Evolutionary conservation across 2,888 invertebrate genomes (phyloP), one percentile per base, ranked within the genome.

Genomic region (Chrysolina oricalcia): DNA sequence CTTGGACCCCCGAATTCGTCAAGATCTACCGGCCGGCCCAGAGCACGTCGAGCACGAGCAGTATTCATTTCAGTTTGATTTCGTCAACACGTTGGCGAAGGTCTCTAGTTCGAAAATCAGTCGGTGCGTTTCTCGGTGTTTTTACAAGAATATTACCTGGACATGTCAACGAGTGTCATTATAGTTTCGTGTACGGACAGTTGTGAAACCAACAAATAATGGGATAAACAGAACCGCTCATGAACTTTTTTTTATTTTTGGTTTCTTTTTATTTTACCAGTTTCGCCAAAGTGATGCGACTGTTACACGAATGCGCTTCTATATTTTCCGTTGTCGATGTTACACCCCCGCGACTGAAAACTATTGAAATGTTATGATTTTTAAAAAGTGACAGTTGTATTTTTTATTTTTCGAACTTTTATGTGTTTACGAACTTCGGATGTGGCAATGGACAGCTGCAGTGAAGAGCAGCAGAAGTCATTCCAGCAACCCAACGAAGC

Each of bases 401-500:
- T 87, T 87, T 88, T 86, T 84, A 83, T 85, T 87, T 84, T 87
- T 87, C 78, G 82, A 84, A 84, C 83, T 87, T 84, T 82, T 83
- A 70, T 75, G 59, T 84, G 84, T 85, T 83, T 81, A 75, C 64
- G 70, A 78, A 75, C 77, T 74, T 73, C 75, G 77, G 76, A 85
- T 86, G 86, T 35, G 35, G 35, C 84, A 80, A 88, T 89, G 89
- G 88, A 87, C 73, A 87, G 82, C 72, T 86, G 82, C 79, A 86
- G 85, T 82, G 81, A 83, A 72, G 86, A 82, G 68, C 83, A 66
- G 69, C 80, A 81, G 69, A 81, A 83, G 71, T 78, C 85, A 81
- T 82, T 73, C 69, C 62, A 78, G 50, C 76, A 89, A 88, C 86
- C 86, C 81, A 89, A 87, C 80, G 90, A 90, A 86, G 91, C 92